Conservation (phyloP, 2,888 invertebrate genomes). For the Apotomis betuletana region DNA sequence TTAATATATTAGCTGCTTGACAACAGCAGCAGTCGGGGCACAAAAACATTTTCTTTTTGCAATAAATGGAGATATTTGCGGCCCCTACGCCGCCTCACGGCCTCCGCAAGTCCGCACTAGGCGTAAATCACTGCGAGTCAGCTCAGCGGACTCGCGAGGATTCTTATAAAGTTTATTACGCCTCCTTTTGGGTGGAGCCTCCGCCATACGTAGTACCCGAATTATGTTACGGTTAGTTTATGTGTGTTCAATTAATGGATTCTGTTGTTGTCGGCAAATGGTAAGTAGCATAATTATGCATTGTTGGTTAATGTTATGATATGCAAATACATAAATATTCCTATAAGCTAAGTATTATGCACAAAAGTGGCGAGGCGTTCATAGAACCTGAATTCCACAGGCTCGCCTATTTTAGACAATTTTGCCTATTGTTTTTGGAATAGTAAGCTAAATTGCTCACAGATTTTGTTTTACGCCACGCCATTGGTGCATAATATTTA, state of each 20-base stretch:
- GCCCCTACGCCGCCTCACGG: conserved; percentile 29
- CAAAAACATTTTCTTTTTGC: conserved; percentile 36
- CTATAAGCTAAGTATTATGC: no score
- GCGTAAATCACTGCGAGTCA: conserved; percentile 40
- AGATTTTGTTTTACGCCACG: no score
- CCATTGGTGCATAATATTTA: no score
- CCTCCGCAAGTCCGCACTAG: conserved; percentile 27
- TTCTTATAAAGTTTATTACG: conserved; percentile 42
- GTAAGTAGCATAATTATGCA: neutral
- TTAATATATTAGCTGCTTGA: conserved; percentile 14
- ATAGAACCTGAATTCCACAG: no score
- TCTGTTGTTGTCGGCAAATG: neutral
- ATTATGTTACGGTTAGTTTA: conserved; percentile 1
- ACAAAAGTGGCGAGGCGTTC: no score
- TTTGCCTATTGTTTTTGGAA: no score
- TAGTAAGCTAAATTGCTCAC: no score
- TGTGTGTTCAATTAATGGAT: conserved; percentile 1
- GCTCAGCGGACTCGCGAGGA: conserved; percentile 37
- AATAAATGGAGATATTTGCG: conserved; percentile 35
- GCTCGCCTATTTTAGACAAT: no score
- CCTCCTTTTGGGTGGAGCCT: conserved; percentile 28
- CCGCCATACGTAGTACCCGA: conserved; percentile 10
- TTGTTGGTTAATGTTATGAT: no score
- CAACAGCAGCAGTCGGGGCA: conserved; percentile 29
- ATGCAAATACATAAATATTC: no score